Conservation (phyloP, 1,140 invertebrate species). For the Macrobrachium nipponense region DNA sequence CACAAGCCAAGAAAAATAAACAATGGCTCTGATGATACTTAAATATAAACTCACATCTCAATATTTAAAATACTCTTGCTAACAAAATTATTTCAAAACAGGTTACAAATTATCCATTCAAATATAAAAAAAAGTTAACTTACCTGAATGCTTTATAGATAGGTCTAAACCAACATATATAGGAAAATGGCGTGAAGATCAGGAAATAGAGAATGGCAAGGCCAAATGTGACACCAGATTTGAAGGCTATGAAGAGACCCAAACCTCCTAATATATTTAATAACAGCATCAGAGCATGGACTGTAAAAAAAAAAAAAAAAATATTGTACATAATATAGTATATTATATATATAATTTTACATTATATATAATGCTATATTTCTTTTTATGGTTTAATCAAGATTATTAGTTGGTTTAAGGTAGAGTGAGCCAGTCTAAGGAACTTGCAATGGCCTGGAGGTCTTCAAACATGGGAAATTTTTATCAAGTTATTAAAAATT, state of each 20-base stretch:
- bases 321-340: too few relatives aligned
- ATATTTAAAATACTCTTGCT: too few relatives aligned
- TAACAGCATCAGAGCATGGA: slow-evolving; percentile 87
- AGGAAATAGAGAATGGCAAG: slow-evolving; percentile 90
- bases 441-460: too few relatives aligned
- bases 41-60: too few relatives aligned
- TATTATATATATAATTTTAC: background rate
- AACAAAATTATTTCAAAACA: background rate
- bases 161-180: slow-evolving; percentile 95
- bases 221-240: slow-evolving; percentile 84
- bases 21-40: too few relatives aligned
- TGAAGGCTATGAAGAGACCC: slow-evolving; percentile 76
- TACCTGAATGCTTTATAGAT: slow-evolving; percentile 89
- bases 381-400: too few relatives aligned
- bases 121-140: slow-evolving; percentile 36
- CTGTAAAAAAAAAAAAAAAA: slow-evolving; percentile 75
- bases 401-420: too few relatives aligned
- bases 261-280: slow-evolving; percentile 89
- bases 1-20: too few relatives aligned
- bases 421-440: too few relatives aligned
- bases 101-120: background rate
- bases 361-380: background rate
- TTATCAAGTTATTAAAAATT: too few relatives aligned
- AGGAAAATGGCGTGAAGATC: slow-evolving; percentile 96
- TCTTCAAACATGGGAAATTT: too few relatives aligned